Evolutionary conservation across 92 coral and sea anemone genomes (phyloP).

Genomic region (Meandrina meandrites): DNA sequence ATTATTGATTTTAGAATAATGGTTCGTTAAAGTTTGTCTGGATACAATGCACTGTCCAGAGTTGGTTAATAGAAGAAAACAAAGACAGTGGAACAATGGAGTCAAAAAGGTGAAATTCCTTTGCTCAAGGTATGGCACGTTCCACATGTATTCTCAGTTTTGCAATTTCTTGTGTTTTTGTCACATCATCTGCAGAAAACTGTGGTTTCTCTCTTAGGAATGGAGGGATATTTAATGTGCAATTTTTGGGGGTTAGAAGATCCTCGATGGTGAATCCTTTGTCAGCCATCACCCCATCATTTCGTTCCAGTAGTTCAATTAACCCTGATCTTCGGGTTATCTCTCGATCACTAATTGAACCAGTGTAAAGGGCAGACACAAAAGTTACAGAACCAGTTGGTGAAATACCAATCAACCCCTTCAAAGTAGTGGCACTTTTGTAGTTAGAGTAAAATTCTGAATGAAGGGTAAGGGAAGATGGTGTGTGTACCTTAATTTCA

Average conservation of each 20-base stretch:
- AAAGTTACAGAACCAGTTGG: constrained; percentile 45
- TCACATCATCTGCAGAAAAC: constrained; percentile 39
- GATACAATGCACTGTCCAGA: constrained; percentile 56
- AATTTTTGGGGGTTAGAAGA: constrained; percentile 26
- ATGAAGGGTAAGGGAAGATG: constrained; percentile 42
- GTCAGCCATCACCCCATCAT: constrained; percentile 43
- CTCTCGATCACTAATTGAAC: constrained; percentile 40
- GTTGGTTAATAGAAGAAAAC: constrained; percentile 45
- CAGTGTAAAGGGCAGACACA: constrained; percentile 37
- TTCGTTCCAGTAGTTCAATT: constrained; percentile 19
- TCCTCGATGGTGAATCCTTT: constrained; percentile 56
- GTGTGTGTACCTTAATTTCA: constrained; percentile 41
- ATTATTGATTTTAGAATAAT: constrained; percentile 19
- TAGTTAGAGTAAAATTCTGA: constrained; percentile 47
- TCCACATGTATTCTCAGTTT: constrained; percentile 52
- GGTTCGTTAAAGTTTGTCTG: constrained; percentile 54
- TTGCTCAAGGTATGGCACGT: constrained; percentile 47
- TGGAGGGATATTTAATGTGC: constrained; percentile 42
- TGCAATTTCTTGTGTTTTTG: constrained; percentile 43
- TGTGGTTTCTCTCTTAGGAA: constrained; percentile 32
- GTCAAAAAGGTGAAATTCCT: constrained; percentile 35
- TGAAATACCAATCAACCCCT: constrained; percentile 44
- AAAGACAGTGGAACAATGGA: constrained; percentile 50
- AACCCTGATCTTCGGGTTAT: constrained; percentile 28
- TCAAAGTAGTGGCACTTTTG: constrained; percentile 45